These are phyloP conservation scores for Erebia aethiops DNA, from an alignment of 2,888 invertebrate species.

Conservation along the genomic window DNA sequence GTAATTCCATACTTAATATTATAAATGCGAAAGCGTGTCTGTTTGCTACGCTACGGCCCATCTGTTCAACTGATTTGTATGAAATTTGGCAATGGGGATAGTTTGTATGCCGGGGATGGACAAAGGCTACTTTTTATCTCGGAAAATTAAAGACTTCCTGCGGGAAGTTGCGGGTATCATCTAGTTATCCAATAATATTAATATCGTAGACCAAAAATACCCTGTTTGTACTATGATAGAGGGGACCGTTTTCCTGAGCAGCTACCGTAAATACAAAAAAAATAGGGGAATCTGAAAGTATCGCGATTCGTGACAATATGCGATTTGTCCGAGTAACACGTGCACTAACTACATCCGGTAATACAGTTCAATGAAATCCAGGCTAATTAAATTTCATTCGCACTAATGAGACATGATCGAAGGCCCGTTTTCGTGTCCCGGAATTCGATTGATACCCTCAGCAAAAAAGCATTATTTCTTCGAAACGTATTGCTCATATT, in stretches of 20 bases:
- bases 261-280: neutral
- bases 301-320: slow-evolving; percentile 15
- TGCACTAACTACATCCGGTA: slow-evolving; percentile 25
- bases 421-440: slow-evolving; percentile 23
- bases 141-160: too few species aligned
- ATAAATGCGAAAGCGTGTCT: too few species aligned
- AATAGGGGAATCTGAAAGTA: slow-evolving; percentile 8
- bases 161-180: too few species aligned
- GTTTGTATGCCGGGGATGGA: too few species aligned
- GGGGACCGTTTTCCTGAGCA: neutral
- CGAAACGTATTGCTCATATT: slow-evolving; percentile 21
- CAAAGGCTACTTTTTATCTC: too few species aligned
- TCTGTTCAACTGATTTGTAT: too few species aligned
- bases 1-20: too few species aligned
- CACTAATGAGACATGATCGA: slow-evolving; percentile 30
- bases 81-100: too few species aligned
- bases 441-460: slow-evolving; percentile 30
- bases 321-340: slow-evolving; percentile 13
- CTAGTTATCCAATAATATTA: too few species aligned
- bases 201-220: neutral
- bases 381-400: slow-evolving; percentile 29
- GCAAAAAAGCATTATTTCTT: slow-evolving; percentile 26
- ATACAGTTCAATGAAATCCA: slow-evolving; percentile 28
- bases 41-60: too few species aligned
- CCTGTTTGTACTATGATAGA: too few species aligned